Base-by-base conservation (phyloP, 2,888 invertebrate species). In the Apodemia mormo region DNA sequence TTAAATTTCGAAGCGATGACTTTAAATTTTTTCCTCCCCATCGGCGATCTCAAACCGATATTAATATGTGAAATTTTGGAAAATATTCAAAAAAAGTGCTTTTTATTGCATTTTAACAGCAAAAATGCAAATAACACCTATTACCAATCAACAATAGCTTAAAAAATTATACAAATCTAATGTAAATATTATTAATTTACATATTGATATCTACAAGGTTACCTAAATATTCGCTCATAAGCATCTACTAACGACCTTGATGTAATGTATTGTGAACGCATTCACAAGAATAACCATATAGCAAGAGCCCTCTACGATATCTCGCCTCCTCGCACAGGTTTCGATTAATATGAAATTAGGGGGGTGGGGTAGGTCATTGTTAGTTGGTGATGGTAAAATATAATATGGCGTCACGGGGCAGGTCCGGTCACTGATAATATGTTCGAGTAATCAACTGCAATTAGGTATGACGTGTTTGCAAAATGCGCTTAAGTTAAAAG, bases 391-490 rank as follows among this genome's bases (percentile, higher is more conserved):
- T 71, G 67, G 72, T 70, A 73, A 73, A 69, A 76, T 77, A 76
- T 74, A 72, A 73, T 71, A 78, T 81, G 78, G 71, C 80, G 80
- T 84, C 83, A 84, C 78, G 77, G 81, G 81, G 73, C 81, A 79
- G 75, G 83, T 85, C 83, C 45, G 45, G 45, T 45, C 45, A 82
- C 76, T 76, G 45, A 45, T 45, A 76, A 82, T 80, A 78, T 83
- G 83, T 77, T 79, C 74, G 75, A 77, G 76, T 84, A 85, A 88
- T 87, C 78, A 84, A 75, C 80, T 74, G 80, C 83, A 89, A 89
- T 89, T 86, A 87, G 80, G 76, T 74, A 87, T 90, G 90, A 90
- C 88, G 88, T 83, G 56, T 56, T 54, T 22, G 68, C 67, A 66
- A 68, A 71, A 73, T 73, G 37, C 70, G 70, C 45, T 54, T 71